These are phyloP conservation scores for Ephialtes manifestator DNA, from an alignment of 2,888 invertebrate genomes.

Conservation along the genomic window DNA sequence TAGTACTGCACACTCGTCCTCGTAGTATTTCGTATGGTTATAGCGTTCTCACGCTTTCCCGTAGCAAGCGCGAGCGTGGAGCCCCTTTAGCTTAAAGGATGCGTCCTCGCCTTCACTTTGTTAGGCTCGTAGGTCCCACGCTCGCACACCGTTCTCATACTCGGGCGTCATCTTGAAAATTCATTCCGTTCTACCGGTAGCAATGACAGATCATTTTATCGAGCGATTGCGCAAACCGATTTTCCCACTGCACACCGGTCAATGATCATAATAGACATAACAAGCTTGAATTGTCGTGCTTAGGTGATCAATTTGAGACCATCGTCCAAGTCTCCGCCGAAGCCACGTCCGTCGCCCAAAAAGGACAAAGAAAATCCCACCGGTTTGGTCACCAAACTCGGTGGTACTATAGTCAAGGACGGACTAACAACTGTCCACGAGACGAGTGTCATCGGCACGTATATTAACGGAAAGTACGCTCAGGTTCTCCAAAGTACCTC, in stretches of 20 bases:
- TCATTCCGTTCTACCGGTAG: neutral
- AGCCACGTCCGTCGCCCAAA: slow-evolving; percentile 86
- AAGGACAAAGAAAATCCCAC: slow-evolving; percentile 91
- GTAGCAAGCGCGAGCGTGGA: slow-evolving; percentile 34
- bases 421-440: slow-evolving; percentile 95
- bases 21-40: slow-evolving; percentile 34
- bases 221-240: slow-evolving; percentile 5
- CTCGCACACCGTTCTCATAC: slow-evolving; percentile 58
- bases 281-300: slow-evolving; percentile 5
- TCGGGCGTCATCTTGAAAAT: slow-evolving; percentile 47
- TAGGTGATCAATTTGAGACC: slow-evolving; percentile 91
- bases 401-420: slow-evolving; percentile 94
- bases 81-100: slow-evolving; percentile 61
- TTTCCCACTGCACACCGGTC: neutral
- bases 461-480: slow-evolving; percentile 95
- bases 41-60: slow-evolving; percentile 68
- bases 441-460: slow-evolving; percentile 96
- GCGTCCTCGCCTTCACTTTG: slow-evolving; percentile 69
- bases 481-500: slow-evolving; percentile 94
- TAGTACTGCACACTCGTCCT: neutral
- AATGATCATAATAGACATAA: slow-evolving; percentile 10
- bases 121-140: slow-evolving; percentile 57
- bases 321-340: slow-evolving; percentile 88
- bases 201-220: slow-evolving; percentile 42
- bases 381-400: slow-evolving; percentile 93